Percentiles rank a stretch among this genome's conserved stretches.
Evolutionary conservation across 2,888 invertebrate genomes (phyloP).

Genomic region (Brenthis hecate): DNA sequence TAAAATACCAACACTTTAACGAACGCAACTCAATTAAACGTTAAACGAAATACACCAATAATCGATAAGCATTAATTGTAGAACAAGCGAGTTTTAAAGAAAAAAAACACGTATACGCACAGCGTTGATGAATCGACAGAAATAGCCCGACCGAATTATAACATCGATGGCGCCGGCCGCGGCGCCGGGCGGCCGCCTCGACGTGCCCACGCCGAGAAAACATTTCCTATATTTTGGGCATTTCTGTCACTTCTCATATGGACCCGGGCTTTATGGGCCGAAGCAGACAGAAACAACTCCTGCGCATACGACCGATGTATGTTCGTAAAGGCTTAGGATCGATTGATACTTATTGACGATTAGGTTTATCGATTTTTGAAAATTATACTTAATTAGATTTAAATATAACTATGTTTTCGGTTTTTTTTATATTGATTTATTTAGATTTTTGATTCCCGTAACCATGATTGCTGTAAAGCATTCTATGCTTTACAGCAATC

Average conservation of each 20-base stretch:
- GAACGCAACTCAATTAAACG: too few relatives aligned
- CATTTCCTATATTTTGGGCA: constrained; percentile 22
- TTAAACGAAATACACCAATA: constrained; percentile 4
- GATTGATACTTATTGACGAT: too few relatives aligned
- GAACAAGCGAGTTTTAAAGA: constrained; percentile 53
- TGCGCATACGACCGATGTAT: constrained; percentile 1
- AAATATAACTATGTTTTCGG: too few relatives aligned
- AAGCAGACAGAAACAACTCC: constrained; percentile 1
- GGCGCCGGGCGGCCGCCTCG: constrained; percentile 68
- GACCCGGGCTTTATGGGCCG: not conserved
- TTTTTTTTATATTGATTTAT: too few relatives aligned
- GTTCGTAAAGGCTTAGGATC: too few relatives aligned
- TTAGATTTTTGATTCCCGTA: too few relatives aligned
- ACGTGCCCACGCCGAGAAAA: constrained; percentile 42
- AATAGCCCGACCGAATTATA: constrained; percentile 80
- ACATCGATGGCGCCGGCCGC: constrained; percentile 73
- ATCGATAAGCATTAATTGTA: constrained; percentile 30
- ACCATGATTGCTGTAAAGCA: too few relatives aligned
- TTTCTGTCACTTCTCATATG: constrained; percentile 21
- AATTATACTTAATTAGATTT: too few relatives aligned
- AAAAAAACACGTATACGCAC: constrained; percentile 66
- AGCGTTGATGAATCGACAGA: constrained; percentile 72
- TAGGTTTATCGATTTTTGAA: too few relatives aligned
- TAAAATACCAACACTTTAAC: too few relatives aligned
- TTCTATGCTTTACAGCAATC: too few relatives aligned